Base-by-base conservation (phyloP, 2,888 invertebrate genomes). In the Microctonus aethiopoides region DNA sequence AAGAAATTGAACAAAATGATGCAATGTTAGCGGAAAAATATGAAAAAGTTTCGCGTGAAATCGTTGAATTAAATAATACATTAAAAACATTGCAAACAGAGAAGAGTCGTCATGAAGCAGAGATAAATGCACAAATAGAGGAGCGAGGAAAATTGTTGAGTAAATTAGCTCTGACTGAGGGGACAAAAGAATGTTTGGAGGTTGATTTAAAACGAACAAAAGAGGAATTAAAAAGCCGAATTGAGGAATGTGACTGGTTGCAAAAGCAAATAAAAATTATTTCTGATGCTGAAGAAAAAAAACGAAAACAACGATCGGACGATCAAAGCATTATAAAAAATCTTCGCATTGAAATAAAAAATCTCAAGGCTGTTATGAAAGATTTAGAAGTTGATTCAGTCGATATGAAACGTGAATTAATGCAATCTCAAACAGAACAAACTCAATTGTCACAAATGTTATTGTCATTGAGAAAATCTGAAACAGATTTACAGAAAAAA, bases 401-500 rank as follows among this genome's bases (percentile, higher is more conserved):
- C 32, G 76, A 80, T 10, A 73, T 78, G 2, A 82, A 80, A 39
- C 72, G 76, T 32, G 80, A 84, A 46, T 62, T 84, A 4, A 66
- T 75, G 5, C 78, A 79, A 20, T 74, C 79, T 0, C 63, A 74
- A 9, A 79, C 79, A 16, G 79, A 81, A 3, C 80, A 81, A 66
- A 39, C 68, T 1, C 78, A 81, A 39, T 65, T 81, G 39, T 32
- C 74, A 9, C 68, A 73, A 9, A 74, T 91, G 0, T 83, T 94
- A 7, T 92, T 93, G 76, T 88, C 89, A 0, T 89, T 91, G 1
- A 88, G 92, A 81, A 89, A 90, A 64, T 90, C 89, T 0, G 92
- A 93, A 77, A 87, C 89, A 16, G 90, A 92, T 72, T 84, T 92
- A 57, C 90, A 91, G 75, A 89, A 89, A 69, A 87, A 87, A 71